These are phyloP conservation scores for Electrophaes corylata DNA, from an alignment of 2,888 invertebrate species.

Conservation along the genomic window DNA sequence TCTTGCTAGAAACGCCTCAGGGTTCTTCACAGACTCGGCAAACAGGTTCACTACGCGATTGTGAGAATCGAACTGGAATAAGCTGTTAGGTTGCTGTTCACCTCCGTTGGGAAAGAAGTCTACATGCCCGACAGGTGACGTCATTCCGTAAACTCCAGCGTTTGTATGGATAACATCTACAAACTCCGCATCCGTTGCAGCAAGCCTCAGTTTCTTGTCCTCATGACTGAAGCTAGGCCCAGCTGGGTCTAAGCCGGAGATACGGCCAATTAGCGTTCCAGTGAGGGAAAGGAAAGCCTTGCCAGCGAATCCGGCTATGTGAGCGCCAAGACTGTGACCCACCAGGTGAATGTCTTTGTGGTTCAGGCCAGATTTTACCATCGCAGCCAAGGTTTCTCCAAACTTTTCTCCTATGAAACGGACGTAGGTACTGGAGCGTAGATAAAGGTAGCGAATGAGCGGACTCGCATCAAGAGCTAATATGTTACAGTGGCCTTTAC, in stretches of 20 bases:
- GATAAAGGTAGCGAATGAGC: slow-evolving; percentile 67
- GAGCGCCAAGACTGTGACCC: slow-evolving; percentile 75
- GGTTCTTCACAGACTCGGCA: slow-evolving; percentile 27
- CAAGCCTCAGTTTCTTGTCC: slow-evolving; percentile 50
- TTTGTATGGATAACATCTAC: slow-evolving; percentile 72
- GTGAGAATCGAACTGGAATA: slow-evolving; percentile 69
- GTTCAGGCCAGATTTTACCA: slow-evolving; percentile 62
- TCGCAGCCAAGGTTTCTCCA: slow-evolving; percentile 57
- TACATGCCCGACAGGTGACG: slow-evolving; percentile 60
- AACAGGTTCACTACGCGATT: slow-evolving; percentile 58
- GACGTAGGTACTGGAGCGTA: slow-evolving; percentile 69
- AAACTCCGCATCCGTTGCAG: slow-evolving; percentile 59
- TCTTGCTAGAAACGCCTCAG: slow-evolving; percentile 23
- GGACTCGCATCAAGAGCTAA: slow-evolving; percentile 74
- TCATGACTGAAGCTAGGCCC: slow-evolving; percentile 73
- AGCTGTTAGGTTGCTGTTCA: slow-evolving; percentile 64
- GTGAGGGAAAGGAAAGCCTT: slow-evolving; percentile 58
- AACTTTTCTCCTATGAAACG: slow-evolving; percentile 67
- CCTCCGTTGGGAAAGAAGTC: slow-evolving; percentile 74
- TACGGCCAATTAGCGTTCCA: slow-evolving; percentile 59
- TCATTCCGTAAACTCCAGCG: slow-evolving; percentile 65
- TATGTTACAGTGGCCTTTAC: slow-evolving; percentile 57
- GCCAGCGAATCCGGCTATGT: slow-evolving; percentile 69
- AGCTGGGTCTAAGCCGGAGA: slow-evolving; percentile 72
- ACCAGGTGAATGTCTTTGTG: slow-evolving; percentile 64